Evolutionary conservation across 2,888 invertebrate species (phyloP), one percentile per base, ranked within the genome.

Genomic region (Polydrusus tereticollis): DNA sequence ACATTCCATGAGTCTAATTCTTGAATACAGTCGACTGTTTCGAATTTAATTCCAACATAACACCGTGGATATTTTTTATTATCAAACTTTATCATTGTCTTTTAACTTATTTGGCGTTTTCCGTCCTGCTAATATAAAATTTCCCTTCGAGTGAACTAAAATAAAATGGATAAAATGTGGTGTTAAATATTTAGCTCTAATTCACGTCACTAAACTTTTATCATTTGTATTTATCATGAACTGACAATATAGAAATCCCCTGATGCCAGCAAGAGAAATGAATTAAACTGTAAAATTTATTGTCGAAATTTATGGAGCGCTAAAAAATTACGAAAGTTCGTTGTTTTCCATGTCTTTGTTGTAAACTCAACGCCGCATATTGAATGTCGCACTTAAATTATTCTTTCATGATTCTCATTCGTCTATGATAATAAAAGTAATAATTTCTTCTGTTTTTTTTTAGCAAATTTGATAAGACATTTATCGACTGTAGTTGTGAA

Each of bases 171-270:
- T 29, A 14, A 7, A 41, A 14, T n/a, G 14, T 14, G n/a, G 41
- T 16, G 12, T 43, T 16, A 43, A 43, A 43, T 43, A 16, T 43
- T 43, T 16, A 16, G 50, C 21, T 52, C 52, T 64, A 52, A 36
- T 64, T 33, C 64, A 52, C 64, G 55, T 55, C 55, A 41, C 55
- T 38, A 29, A 58, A 43, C 58, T 58, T 67, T 67, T 58, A 58
- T 67, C 29, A 47, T 55, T 41, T 55, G 41, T 65, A 65, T 65
- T 65, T 55, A 55, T 55, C 63, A 33, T 16, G 36, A 64, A 64
- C 55, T 65, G 55, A 65, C 65, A 41, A 47, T 36, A 65, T 55
- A 65, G 38, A 62, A 65, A 33, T 33, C 36, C 64, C 38, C 14
- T 16, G 52, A 16, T 23, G 60, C 60, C 50, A 50, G 29, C 26